Evolutionary conservation across 2,113 vertebrate species (phyloP), one percentile per base, ranked within the genome.

Genomic region (Cinclus cinclus): DNA sequence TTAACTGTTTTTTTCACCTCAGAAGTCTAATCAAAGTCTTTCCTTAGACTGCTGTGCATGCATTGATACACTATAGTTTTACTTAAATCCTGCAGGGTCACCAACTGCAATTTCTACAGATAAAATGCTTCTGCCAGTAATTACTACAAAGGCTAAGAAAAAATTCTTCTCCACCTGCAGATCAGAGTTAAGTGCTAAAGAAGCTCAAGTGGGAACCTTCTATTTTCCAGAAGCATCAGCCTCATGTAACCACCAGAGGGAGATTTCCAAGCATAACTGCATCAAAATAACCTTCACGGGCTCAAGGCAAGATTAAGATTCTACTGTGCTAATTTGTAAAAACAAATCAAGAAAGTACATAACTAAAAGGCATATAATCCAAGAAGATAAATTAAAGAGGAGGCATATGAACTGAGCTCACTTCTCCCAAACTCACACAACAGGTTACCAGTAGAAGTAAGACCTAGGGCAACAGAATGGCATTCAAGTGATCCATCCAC

Each of bases 341-440:
- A 92, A 30, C 59, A 83, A 92, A 94, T 53, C 77, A 77, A 81
- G 50, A 20, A 96, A 92, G 67, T 64, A 69, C 65, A 11, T 91
- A 94, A 83, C 95, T 91, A 73, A 91, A 94, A 79, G 87, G 74
- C 94, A 92, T 35, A 73, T 10, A 91, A 92, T 75, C 37, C 74
- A 89, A 82, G 31, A 13, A 94, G 90, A 85, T 77, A 90, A 87
- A 89, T 84, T 87, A 84, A 90, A 84, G 31, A 79, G 28, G 31
- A 85, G 74, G 53, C 39, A 71, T 49, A 67, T 30, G 27, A 86
- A 83, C 33, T 10, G 21, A 91, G 35, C 8, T 90, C 81, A 74
- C 63, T 90, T 77, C 33, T 77, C 55, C 33, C 56, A 64, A 7
- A 80, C 58, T 85, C 75, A 92, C 39, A 50, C 14, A 94, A 87